Evolutionary conservation across 2,888 invertebrate species (phyloP), one percentile per base, ranked within the genome.

Genomic region (Marasmarcha lunaedactyla): DNA sequence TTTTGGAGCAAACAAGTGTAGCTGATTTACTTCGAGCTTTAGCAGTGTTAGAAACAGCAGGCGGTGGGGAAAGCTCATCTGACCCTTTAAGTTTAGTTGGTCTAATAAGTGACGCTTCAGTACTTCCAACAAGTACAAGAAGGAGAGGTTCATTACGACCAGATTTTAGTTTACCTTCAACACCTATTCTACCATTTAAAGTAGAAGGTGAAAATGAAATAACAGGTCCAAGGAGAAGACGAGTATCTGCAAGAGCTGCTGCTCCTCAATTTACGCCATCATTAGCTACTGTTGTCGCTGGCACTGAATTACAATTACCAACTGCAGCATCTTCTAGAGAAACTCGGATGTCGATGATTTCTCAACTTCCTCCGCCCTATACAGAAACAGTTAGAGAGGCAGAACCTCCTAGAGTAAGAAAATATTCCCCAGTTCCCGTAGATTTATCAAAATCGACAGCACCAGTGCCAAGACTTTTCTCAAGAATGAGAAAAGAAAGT

Each of bases 21-120:
- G 94, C 93, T 1, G 93, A 94, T 69, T 86, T 94, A 39, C 85
- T 94, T 15, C 84, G 93, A 41, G 93, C 92, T 0, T 70, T 94
- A 36, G 90, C 92, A 36, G 87, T 89, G n/a, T 78, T 93, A 49
- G 79, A 83, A 49, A 78, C 81, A 3, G 74, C 70, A 11, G 59
- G 61, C 15, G 56, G 51, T 37, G 46, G 51, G 14, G 47, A 43
- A 7, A 46, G 48, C 25, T 48, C 49, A 27, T 39, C 42, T 33
- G 62, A 63, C 11, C 47, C 66, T 6, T 51, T 65, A 1, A 63
- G 71, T 0, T 48, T 74, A 33, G 49, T 72, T 39, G 71, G 71
- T 33, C 49, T 74, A 26, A 52, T 74, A 30, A 47, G 61, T 7
- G 61, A 63, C 15, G 35, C n/a, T 26, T 48, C 63, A n/a, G 44